A percentile compares a stretch with the other conserved stretches of the same genome.
These are phyloP conservation scores for Dendrolimus pini DNA, from an alignment of 2,888 invertebrate species.

Conservation along the genomic window DNA sequence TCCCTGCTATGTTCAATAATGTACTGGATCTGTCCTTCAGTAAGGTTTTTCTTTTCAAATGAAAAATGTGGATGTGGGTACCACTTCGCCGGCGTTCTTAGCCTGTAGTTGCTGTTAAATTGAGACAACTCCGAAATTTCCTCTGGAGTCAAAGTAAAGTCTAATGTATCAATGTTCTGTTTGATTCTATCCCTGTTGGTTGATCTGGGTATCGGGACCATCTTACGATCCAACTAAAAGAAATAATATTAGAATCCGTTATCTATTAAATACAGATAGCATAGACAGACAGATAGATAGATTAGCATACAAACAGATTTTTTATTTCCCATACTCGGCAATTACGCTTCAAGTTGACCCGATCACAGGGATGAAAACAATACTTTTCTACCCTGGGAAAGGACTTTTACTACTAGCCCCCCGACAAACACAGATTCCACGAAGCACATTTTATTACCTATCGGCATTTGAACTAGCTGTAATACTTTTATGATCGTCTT, in stretches of 20 bases:
- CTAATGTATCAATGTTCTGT: conserved; percentile 75
- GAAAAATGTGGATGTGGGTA: conserved; percentile 58
- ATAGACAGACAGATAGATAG: too few species aligned
- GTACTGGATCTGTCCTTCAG: conserved; percentile 38
- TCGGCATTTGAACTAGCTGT: too few species aligned
- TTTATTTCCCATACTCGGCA: too few species aligned
- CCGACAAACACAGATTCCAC: too few species aligned
- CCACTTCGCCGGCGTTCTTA: conserved; percentile 56
- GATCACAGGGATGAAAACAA: too few species aligned
- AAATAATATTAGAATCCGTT: conserved; percentile 2
- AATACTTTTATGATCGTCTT: too few species aligned
- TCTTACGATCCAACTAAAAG: conserved; percentile 68
- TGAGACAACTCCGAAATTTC: conserved; percentile 71
- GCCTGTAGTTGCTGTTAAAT: conserved; percentile 63
- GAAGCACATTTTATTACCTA: too few species aligned
- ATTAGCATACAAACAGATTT: too few species aligned
- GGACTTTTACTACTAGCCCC: too few species aligned
- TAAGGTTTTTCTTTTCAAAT: conserved; percentile 57
- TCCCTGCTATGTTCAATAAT: conserved; percentile 51
- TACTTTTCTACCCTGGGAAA: too few species aligned
- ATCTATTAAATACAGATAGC: too few species aligned
- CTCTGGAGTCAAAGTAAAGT: conserved; percentile 67
- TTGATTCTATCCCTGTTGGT: conserved; percentile 71
- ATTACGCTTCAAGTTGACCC: too few species aligned
- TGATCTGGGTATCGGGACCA: conserved; percentile 78